phyloP scores from a whole-genome alignment of 1,140 invertebrate species.

The Lethocerus indicus region DNA sequence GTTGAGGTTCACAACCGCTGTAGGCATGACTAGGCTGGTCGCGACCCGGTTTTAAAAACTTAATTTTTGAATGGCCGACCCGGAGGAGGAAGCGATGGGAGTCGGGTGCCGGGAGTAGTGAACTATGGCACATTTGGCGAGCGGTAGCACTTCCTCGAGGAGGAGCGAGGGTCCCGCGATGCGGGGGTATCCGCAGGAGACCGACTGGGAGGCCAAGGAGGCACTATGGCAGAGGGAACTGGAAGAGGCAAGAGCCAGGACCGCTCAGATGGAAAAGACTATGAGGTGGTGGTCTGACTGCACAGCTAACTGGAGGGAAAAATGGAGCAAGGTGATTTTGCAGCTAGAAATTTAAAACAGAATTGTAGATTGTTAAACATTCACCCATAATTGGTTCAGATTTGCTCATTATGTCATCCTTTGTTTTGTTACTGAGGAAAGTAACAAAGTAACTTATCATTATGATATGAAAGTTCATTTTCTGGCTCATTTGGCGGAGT shows the following conservation, averaged over 20 bases:
- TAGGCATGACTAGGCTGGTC: too few species aligned
- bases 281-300: constrained; percentile 96
- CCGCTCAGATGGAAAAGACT: constrained; percentile 96
- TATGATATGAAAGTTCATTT: not conserved
- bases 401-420: not conserved
- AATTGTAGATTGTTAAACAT: constrained; percentile 1
- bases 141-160: constrained; percentile 15
- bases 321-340: constrained; percentile 74
- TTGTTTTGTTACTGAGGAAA: not conserved
- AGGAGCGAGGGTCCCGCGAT: constrained; percentile 10
- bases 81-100: too few species aligned
- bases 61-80: too few species aligned
- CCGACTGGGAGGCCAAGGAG: constrained; percentile 52
- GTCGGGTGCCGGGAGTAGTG: too few species aligned
- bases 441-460: too few species aligned
- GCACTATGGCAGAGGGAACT: constrained; percentile 59
- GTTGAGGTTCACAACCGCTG: too few species aligned
- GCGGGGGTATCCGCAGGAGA: constrained; percentile 23
- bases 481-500: not conserved
- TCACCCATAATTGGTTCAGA: not conserved
- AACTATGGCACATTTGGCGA: constrained; percentile 18
- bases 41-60: too few species aligned
- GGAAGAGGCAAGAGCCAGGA: constrained; percentile 75
- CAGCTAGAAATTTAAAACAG: not conserved
- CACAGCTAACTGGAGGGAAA: constrained; percentile 82